phyloP scores from a whole-genome alignment of 2,113 vertebrate genomes.

The Halcyon senegalensis region DNA sequence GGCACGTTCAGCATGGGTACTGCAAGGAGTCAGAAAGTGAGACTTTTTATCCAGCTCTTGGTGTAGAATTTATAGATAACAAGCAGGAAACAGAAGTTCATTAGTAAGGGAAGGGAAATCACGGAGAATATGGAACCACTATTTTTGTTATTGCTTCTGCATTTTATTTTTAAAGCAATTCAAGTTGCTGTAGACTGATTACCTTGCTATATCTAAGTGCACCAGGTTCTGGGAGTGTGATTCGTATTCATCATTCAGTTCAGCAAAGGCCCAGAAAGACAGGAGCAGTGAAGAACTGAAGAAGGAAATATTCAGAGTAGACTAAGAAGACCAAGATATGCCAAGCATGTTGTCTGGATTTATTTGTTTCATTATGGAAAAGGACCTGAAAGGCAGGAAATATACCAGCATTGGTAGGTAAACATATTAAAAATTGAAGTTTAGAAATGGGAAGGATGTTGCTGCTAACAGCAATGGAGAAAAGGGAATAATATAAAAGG shows the following conservation, averaged over 20 bases:
- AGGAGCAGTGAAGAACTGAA: not conserved
- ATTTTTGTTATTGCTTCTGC: not conserved
- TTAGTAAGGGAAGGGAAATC: not conserved
- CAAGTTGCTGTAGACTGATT: not conserved
- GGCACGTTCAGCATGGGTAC: not conserved
- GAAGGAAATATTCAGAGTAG: not conserved
- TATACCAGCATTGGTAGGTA: not conserved
- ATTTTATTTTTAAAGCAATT: not conserved
- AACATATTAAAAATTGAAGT: not conserved
- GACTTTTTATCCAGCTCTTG: not conserved
- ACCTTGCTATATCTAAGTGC: not conserved
- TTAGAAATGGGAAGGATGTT: not conserved
- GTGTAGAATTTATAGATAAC: not conserved
- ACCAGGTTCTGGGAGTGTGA: not conserved
- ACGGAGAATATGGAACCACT: not conserved
- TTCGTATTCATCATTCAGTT: not conserved
- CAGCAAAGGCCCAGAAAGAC: not conserved
- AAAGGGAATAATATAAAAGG: not conserved
- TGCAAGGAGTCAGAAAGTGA: not conserved
- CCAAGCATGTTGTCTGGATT: not conserved
- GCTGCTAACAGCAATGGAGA: not conserved
- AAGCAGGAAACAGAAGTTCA: not conserved
- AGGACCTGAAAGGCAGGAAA: not conserved
- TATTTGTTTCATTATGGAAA: not conserved
- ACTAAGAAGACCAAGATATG: not conserved